Conservation (phyloP, 2,113 vertebrate genomes). For the Lepus europaeus region DNA sequence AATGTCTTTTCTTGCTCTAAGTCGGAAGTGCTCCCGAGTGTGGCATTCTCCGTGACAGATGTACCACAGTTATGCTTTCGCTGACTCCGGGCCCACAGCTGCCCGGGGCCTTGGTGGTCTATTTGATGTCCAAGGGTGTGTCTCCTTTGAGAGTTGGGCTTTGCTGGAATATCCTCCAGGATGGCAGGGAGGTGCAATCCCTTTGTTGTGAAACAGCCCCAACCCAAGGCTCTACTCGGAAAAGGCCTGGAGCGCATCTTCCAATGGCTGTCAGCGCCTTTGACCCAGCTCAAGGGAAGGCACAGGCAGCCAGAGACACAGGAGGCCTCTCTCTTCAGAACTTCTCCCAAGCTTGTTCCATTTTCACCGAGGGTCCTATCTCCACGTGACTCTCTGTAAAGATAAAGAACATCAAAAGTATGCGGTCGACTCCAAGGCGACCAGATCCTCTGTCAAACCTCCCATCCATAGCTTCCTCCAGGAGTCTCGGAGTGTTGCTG, state of each 20-base stretch:
- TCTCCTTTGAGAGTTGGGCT: conserved; percentile 76
- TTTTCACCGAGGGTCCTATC: background rate
- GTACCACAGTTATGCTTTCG: conserved; percentile 81
- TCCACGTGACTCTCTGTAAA: background rate
- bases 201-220: conserved; percentile 75
- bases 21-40: conserved; percentile 82
- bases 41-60: conserved; percentile 83
- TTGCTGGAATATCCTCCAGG: conserved; percentile 67
- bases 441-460: background rate
- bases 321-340: conserved; percentile 12
- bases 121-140: conserved; percentile 73
- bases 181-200: conserved; percentile 61
- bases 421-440: conserved; percentile 30
- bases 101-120: conserved; percentile 77
- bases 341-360: background rate
- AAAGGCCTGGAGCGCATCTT: conserved; percentile 9
- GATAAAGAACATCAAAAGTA: conserved; percentile 45
- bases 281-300: background rate
- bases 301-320: background rate
- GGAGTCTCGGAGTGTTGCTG: background rate
- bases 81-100: conserved; percentile 78
- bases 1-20: conserved; percentile 81
- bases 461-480: background rate
- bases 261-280: background rate
- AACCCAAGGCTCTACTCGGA: background rate